Evolutionary conservation across 1,140 invertebrate genomes (phyloP), one percentile per base, ranked within the genome.

Genomic region (Trypoxylus dichotomus): DNA sequence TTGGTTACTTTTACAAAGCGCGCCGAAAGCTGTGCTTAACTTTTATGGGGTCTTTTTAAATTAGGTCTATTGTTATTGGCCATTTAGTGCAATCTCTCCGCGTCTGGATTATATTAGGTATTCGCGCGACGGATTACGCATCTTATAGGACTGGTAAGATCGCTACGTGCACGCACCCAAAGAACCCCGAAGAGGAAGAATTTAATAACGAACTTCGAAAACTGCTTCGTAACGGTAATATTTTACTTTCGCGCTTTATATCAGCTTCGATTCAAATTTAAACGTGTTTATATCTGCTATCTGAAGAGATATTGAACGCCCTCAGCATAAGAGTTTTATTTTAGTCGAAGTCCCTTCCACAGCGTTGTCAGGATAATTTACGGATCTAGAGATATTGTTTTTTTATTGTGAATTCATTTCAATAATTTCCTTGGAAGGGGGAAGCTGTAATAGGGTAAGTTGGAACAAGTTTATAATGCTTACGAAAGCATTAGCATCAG

Each of bases 21-120:
- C 82, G 80, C 82, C 80, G 80, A 82, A 81, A 81, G 80, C 80
- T 78, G 73, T 79, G 76, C 82, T 82, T 81, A 82, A 82, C 77
- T 82, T 82, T 82, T 81, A 82, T 80, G 77, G 77, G 76, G 76
- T 79, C 82, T 82, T 81, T 82, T 82, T 81, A 82, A 82, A 82
- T 82, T 82, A 82, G 82, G 82, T 82, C 82, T 82, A 82, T 82
- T 82, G 82, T 82, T 82, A 82, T 82, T 81, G 80, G 82, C 76
- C 82, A 80, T 82, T 82, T 81, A 79, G 80, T 80, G 81, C 81
- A 81, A 82, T 82, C 81, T 81, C 81, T 80, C 5, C 76, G 80
- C 79, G 82, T 80, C 80, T 82, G 77, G 77, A 78, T 80, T 79
- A 82, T 82, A 82, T 82, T 82, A 82, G 78, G 78, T 79, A 79